These are phyloP conservation scores for Pomatorhinus ruficollis DNA, from an alignment of 2,113 vertebrate species.

Conservation along the genomic window DNA sequence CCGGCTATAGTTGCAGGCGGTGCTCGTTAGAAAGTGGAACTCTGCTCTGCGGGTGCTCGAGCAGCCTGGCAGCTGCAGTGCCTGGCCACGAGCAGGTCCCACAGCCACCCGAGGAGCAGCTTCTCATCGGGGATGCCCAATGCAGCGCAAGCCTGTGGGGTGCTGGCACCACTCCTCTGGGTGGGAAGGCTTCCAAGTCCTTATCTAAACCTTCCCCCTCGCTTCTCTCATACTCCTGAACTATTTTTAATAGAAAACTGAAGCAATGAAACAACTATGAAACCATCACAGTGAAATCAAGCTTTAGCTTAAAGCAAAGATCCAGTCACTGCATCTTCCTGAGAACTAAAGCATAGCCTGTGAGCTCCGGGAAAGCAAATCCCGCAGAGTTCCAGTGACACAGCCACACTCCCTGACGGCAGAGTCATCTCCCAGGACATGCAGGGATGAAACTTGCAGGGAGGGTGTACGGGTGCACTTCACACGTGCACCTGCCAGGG, in stretches of 20 bases:
- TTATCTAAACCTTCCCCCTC: not conserved
- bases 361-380: not conserved
- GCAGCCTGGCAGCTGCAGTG: not conserved
- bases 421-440: fast-evolving
- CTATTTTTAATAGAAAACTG: not conserved
- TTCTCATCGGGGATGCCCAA: not conserved
- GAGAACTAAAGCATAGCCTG: fast-evolving
- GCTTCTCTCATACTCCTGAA: not conserved
- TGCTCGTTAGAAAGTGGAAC: not conserved
- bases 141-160: not conserved
- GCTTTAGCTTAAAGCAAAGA: not conserved
- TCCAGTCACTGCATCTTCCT: not conserved
- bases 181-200: not conserved
- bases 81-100: not conserved
- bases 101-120: not conserved
- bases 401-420: fast-evolving
- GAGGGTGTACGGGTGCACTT: not conserved
- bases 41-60: not conserved
- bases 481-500: not conserved
- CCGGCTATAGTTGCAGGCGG: not conserved
- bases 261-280: not conserved
- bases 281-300: not conserved
- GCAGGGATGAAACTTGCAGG: not conserved
- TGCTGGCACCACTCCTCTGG: not conserved
- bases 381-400: not conserved